These are phyloP conservation scores for Myiagra hebetior DNA, from an alignment of 2,113 vertebrate species.

Conservation along the genomic window DNA sequence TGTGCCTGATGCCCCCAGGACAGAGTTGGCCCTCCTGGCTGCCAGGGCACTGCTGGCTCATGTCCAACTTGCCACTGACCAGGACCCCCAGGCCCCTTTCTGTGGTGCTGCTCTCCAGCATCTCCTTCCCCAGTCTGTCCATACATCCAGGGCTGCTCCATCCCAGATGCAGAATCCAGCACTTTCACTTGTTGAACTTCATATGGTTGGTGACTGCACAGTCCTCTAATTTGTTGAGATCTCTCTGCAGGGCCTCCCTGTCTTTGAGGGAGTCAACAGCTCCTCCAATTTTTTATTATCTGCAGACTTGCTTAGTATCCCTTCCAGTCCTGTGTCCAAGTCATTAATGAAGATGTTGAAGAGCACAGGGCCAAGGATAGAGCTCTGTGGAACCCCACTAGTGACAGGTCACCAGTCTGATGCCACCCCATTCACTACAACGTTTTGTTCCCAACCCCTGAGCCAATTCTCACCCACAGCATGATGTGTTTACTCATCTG, in stretches of 20 bases:
- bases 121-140: background rate
- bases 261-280: background rate
- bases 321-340: background rate
- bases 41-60: background rate
- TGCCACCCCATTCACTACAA: background rate
- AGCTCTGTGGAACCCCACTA: background rate
- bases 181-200: background rate
- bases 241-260: too few species aligned
- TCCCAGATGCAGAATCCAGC: background rate
- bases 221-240: background rate
- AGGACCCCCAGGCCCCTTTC: background rate
- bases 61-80: fast-evolving
- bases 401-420: background rate
- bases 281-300: background rate
- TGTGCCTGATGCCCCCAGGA: background rate
- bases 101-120: background rate
- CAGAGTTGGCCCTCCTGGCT: background rate
- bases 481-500: background rate
- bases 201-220: background rate
- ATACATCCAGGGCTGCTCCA: fast-evolving
- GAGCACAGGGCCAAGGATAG: background rate
- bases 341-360: background rate
- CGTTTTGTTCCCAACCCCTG: fast-evolving
- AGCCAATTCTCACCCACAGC: background rate
- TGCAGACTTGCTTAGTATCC: background rate